Percentiles rank a stretch among this genome's conserved stretches.
Evolutionary conservation across 2,113 vertebrate genomes (phyloP).

Genomic region (Coreoperca whiteheadi): DNA sequence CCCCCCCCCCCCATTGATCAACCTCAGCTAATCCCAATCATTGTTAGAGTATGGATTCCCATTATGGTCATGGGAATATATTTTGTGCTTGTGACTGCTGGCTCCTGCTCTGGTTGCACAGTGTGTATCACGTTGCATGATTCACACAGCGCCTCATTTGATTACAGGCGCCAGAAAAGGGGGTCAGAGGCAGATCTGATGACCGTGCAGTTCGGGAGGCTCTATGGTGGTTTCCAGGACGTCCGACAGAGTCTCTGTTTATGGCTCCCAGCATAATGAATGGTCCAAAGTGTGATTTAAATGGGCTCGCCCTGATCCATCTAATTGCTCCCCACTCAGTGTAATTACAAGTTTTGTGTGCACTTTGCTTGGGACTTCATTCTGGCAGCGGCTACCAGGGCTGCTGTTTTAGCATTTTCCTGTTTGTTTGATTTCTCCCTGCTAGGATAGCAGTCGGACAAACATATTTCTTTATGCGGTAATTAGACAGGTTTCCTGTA

Average conservation of each 20-base stretch:
- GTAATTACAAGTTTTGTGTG: slow-evolving; percentile 69
- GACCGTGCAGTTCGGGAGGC: slow-evolving; percentile 64
- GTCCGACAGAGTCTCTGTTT: slow-evolving; percentile 51
- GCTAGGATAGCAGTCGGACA: slow-evolving; percentile 1
- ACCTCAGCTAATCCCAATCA: slow-evolving; percentile 30
- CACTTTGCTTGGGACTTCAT: slow-evolving; percentile 53
- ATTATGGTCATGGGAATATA: slow-evolving; percentile 45
- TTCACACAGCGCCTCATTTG: slow-evolving; percentile 73
- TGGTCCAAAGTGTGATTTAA: slow-evolving; percentile 68
- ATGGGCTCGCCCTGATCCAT: slow-evolving; percentile 48
- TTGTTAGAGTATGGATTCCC: slow-evolving; percentile 41
- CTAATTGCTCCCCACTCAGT: slow-evolving; percentile 68
- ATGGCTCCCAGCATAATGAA: slow-evolving; percentile 61
- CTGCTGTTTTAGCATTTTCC: slow-evolving; percentile 45
- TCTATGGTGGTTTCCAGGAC: slow-evolving; percentile 54
- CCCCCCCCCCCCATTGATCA: slow-evolving; percentile 1
- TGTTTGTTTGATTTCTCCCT: slow-evolving; percentile 42
- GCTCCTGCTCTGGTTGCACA: slow-evolving; percentile 44
- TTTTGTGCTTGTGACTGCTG: slow-evolving; percentile 50
- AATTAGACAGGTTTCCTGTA: slow-evolving; percentile 31
- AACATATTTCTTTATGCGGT: background rate
- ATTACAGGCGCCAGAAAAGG: slow-evolving; percentile 71
- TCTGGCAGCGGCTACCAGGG: slow-evolving; percentile 20
- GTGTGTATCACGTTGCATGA: slow-evolving; percentile 60
- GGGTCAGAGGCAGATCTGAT: slow-evolving; percentile 71